phyloP scores from a whole-genome alignment of 1,140 invertebrate genomes.

The Papilio machaon region DNA sequence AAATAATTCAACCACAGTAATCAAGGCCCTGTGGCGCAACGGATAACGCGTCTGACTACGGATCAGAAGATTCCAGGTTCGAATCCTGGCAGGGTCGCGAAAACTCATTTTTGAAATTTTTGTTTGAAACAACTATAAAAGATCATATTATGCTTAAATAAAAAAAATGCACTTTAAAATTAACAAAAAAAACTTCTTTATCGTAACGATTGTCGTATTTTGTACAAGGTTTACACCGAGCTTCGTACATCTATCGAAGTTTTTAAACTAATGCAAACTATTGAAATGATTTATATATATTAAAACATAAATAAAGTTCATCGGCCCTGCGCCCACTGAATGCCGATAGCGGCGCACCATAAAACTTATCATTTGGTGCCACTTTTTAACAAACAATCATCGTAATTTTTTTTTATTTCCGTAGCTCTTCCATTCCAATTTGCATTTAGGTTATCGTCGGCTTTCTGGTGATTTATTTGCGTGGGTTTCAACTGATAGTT shows the following conservation, averaged over 20 bases:
- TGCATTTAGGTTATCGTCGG: constrained; percentile 26
- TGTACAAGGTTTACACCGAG: too few relatives aligned
- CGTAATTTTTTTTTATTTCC: constrained; percentile 32
- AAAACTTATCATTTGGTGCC: constrained; percentile 29
- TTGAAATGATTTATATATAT: neutral
- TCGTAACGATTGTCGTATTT: too few relatives aligned
- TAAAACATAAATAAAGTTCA: constrained; percentile 21
- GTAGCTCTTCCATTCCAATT: constrained; percentile 10
- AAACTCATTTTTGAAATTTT: neutral
- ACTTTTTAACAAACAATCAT: constrained; percentile 34
- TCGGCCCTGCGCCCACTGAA: constrained; percentile 18
- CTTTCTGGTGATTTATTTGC: constrained; percentile 21
- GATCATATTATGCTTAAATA: constrained; percentile 22
- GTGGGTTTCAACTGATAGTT: neutral
- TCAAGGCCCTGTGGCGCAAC: constrained; percentile 31
- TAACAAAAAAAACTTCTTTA: too few relatives aligned
- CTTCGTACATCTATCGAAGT: neutral
- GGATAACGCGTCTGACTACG: constrained; percentile 28
- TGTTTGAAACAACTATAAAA: neutral
- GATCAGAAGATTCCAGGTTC: constrained; percentile 29
- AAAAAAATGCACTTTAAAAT: too few relatives aligned
- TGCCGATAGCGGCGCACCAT: constrained; percentile 5
- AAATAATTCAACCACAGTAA: neutral
- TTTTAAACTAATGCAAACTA: constrained; percentile 28
- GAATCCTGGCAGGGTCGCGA: constrained; percentile 31